These are phyloP conservation scores for Uloborus plumipes DNA, from an alignment of 2,888 invertebrate genomes.

Conservation along the genomic window DNA sequence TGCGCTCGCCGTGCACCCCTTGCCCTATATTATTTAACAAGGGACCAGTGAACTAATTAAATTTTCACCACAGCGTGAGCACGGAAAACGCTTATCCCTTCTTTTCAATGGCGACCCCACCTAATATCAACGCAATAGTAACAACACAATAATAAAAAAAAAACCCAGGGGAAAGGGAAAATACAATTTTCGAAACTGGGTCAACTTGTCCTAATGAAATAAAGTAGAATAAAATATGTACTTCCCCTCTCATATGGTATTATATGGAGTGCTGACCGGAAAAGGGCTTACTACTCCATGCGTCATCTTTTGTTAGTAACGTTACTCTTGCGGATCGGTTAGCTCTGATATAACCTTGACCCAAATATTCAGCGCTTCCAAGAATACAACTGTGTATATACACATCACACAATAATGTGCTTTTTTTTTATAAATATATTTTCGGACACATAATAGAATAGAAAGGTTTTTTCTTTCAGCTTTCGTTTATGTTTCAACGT, in stretches of 20 bases:
- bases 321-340: constrained; percentile 17
- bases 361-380: constrained; percentile 43
- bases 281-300: constrained; percentile 33
- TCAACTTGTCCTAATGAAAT: constrained; percentile 52
- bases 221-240: constrained; percentile 38
- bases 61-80: not conserved
- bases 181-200: constrained; percentile 16
- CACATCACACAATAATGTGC: no score
- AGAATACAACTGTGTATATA: constrained; percentile 11
- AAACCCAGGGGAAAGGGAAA: constrained; percentile 25
- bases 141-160: constrained; percentile 39
- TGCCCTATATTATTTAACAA: no score
- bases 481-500: not conserved
- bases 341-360: constrained; percentile 54
- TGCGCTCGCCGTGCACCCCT: no score
- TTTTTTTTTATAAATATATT: no score
- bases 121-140: constrained; percentile 34
- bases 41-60: no score
- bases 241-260: constrained; percentile 44
- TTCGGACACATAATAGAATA: no score
- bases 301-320: constrained; percentile 57
- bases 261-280: constrained; percentile 60
- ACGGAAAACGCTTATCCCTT: not conserved
- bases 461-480: no score
- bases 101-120: constrained; percentile 13